Conservation (phyloP, 2,797 vertebrate genomes). For the Buphagus erythrorhynchus region DNA sequence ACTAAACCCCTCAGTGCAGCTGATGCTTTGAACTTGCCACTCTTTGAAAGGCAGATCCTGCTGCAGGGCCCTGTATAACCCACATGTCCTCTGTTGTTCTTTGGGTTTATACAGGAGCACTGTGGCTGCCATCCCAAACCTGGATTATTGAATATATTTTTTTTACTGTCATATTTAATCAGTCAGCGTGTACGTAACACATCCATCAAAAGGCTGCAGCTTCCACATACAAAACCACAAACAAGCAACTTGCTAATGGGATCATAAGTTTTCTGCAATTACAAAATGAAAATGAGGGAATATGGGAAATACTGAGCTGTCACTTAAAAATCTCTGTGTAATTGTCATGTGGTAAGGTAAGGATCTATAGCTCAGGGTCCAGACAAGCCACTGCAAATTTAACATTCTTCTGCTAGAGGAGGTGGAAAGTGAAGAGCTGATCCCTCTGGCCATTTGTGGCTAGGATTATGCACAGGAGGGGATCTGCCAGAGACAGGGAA, state of each 20-base stretch:
- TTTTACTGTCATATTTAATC: slow-evolving; percentile 2
- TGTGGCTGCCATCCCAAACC: background rate
- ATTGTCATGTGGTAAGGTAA: background rate
- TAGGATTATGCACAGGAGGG: too few relatives aligned
- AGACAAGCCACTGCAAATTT: background rate
- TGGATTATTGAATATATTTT: slow-evolving; percentile 5
- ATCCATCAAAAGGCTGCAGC: slow-evolving; percentile 22
- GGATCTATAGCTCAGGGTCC: background rate
- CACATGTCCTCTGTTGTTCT: background rate
- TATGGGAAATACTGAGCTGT: background rate
- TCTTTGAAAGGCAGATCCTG: background rate
- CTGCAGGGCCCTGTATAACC: background rate
- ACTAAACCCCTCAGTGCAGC: background rate
- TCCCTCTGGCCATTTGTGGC: background rate
- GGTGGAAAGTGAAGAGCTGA: background rate
- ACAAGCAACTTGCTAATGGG: slow-evolving; percentile 5
- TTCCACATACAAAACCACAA: background rate
- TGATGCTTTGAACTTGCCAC: background rate
- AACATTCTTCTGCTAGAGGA: background rate
- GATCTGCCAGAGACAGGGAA: background rate
- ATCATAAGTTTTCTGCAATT: slow-evolving; percentile 17
- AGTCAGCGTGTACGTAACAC: background rate
- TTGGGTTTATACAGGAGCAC: background rate
- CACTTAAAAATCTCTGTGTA: background rate
- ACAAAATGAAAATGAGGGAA: background rate